Evolutionary conservation across 2,888 invertebrate species (phyloP).

Genomic region (Agrochola macilenta): DNA sequence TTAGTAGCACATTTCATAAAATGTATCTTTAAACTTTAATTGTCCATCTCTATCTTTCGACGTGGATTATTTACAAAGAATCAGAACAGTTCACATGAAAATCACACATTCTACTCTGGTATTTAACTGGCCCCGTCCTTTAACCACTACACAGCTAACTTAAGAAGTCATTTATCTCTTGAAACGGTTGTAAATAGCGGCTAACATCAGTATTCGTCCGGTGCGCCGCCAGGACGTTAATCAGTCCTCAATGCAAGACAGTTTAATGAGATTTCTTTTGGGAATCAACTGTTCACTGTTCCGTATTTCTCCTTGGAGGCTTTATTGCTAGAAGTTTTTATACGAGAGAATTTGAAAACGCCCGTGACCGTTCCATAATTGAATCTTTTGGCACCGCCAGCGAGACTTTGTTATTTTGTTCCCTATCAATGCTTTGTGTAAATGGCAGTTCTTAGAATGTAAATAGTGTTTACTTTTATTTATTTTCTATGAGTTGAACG

Average conservation of each 20-base stretch:
- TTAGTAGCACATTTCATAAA: no score
- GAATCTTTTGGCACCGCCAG: conserved; percentile 46
- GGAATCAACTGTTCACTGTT: conserved; percentile 76
- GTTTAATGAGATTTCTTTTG: conserved; percentile 87
- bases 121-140: conserved; percentile 14
- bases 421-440: conserved; percentile 38
- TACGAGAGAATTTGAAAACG: conserved; percentile 61
- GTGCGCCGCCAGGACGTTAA: conserved; percentile 75
- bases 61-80: neutral
- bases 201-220: conserved; percentile 76
- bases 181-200: conserved; percentile 66
- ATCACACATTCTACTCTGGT: conserved; percentile 31
- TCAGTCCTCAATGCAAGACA: conserved; percentile 81
- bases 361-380: conserved; percentile 57
- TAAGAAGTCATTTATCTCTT: conserved; percentile 65
- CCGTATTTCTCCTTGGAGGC: conserved; percentile 64
- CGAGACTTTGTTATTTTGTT: conserved; percentile 48
- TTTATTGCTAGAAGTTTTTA: conserved; percentile 65
- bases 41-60: no score
- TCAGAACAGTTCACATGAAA: neutral
- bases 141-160: conserved; percentile 34
- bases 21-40: no score
- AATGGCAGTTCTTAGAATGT: conserved; percentile 35
- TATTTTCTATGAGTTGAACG: conserved; percentile 8
- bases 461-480: conserved; percentile 21